These are phyloP conservation scores for Egretta garzetta DNA, from an alignment of 2,113 vertebrate genomes.

Conservation along the genomic window DNA sequence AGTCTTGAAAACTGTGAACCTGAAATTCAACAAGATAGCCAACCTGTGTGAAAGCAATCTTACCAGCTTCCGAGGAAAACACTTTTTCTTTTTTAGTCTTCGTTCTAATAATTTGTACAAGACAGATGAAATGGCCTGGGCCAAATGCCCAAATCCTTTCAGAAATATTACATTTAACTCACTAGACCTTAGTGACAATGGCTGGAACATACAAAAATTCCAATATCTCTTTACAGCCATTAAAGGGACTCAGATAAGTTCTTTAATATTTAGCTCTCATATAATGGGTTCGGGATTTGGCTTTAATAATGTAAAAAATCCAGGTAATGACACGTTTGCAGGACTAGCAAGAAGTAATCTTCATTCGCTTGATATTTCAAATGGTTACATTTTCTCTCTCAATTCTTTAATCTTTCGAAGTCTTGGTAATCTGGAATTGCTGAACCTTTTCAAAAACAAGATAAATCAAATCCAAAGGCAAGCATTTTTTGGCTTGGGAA, in stretches of 20 bases:
- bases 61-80: slow-evolving; percentile 80
- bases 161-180: slow-evolving; percentile 70
- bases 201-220: slow-evolving; percentile 28
- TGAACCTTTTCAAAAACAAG: slow-evolving; percentile 81
- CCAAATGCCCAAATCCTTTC: slow-evolving; percentile 84
- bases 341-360: slow-evolving; percentile 77
- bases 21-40: slow-evolving; percentile 75
- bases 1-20: slow-evolving; percentile 71
- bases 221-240: slow-evolving; percentile 75
- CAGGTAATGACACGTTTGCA: slow-evolving; percentile 80
- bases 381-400: slow-evolving; percentile 77
- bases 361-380: slow-evolving; percentile 74
- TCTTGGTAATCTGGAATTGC: slow-evolving; percentile 58
- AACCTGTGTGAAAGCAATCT: slow-evolving; percentile 83
- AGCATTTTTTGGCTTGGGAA: slow-evolving; percentile 81
- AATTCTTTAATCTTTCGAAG: slow-evolving; percentile 69
- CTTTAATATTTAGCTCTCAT: slow-evolving; percentile 55
- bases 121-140: slow-evolving; percentile 51
- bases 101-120: slow-evolving; percentile 5
- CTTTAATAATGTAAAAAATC: slow-evolving; percentile 77
- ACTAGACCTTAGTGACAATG: slow-evolving; percentile 74
- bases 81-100: slow-evolving; percentile 73
- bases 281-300: slow-evolving; percentile 79
- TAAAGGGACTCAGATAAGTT: slow-evolving; percentile 73
- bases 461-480: slow-evolving; percentile 78